Evolutionary conservation across 2,113 vertebrate genomes (phyloP).

Genomic region (Aleadryas rufinucha): DNA sequence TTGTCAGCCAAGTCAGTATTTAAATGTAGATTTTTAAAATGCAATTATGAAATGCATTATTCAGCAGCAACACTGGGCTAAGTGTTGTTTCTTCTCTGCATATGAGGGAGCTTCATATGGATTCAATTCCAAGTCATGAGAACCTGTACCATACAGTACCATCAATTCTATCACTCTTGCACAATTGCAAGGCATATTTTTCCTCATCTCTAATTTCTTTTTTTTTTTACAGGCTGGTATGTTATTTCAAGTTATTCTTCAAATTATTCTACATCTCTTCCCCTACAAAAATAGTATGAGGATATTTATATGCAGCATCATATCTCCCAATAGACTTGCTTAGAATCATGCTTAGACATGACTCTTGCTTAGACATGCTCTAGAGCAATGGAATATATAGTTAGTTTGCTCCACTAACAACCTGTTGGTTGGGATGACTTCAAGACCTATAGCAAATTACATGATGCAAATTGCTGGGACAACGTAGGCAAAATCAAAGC

Average conservation of each 20-base stretch:
- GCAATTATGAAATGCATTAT: background rate
- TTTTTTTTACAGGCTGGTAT: background rate
- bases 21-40: background rate
- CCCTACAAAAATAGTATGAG: background rate
- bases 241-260: background rate
- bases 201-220: background rate
- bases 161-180: background rate
- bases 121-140: background rate
- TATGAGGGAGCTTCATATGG: background rate
- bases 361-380: background rate
- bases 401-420: background rate
- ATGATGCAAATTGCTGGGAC: background rate
- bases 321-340: background rate
- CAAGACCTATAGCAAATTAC: background rate
- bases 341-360: background rate
- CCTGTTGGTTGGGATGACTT: background rate
- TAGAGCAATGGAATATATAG: background rate
- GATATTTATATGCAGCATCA: background rate
- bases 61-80: background rate
- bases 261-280: background rate
- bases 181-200: background rate
- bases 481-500: background rate
- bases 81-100: background rate
- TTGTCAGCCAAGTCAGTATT: background rate
- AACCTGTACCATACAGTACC: background rate